Base-by-base conservation (phyloP, 2,113 vertebrate genomes). In the Crotalus tigris region DNA sequence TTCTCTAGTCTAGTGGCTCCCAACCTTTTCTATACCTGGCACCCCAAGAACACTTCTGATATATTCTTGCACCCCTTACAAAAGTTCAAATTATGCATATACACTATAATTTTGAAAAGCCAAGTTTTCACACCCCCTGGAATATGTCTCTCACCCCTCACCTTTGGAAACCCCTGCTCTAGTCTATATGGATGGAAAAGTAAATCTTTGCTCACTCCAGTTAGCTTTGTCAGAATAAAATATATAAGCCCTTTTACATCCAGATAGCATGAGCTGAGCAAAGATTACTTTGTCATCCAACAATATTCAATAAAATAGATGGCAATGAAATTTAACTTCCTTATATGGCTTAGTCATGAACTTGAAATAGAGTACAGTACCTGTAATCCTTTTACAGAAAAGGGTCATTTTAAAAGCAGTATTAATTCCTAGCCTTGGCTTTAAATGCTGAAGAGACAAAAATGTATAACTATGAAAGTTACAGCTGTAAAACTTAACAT, bases 301-400 rank as follows among this genome's bases (percentile, higher is more conserved):
- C 97, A 96, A 95, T 95, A 81, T 46, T 91, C 87, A 93, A 94
- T 92, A 96, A 96, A 98, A 96, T 96, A 97, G 95, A 96, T 97
- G 95, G 93, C 94, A 94, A 91, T 97, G 97, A 97, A 97, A 95
- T 97, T 97, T 1, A 12, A 44, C 95, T 97, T 97, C 98, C 98
- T 97, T 98, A 96, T 97, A 97, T 96, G 97, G 97, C 55, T 96
- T 95, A 97, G 94, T 95, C 96, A 17, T 94, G 92, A 96, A 96
- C 93, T 93, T 96, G 97, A 96, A 97, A 96, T 92, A 97, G 96
- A 97, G 85, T 96, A 96, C 33, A 97, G 85, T 96, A 96, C 75
- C 75, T 81, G 17, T 44, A 81, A 96, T 96, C 94, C 91, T 97
- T 97, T 96, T 94, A 95, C 92, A 95, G 96, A 97, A 95, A 96